phyloP scores from a whole-genome alignment of 2,797 vertebrate species.

The Philypnodon macrostomus region DNA sequence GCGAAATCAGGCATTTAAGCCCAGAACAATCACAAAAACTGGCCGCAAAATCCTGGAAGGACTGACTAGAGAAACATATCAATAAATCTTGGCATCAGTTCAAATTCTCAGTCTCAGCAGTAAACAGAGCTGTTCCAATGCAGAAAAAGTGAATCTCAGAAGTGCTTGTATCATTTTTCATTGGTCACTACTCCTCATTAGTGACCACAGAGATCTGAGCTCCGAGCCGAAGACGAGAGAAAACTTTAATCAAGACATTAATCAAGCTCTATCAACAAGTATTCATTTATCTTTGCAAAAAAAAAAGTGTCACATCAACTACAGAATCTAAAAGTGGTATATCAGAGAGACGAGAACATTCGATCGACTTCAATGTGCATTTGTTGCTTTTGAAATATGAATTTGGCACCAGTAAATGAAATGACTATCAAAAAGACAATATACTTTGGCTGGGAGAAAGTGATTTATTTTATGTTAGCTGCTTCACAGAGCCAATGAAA shows the following conservation, averaged over 20 bases:
- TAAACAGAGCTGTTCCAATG: conserved; percentile 43
- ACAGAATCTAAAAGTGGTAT: too few species aligned
- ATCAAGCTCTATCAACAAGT: conserved; percentile 34
- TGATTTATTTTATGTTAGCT: too few species aligned
- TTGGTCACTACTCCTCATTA: conserved; percentile 40
- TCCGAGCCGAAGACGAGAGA: conserved; percentile 6
- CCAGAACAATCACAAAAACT: too few species aligned
- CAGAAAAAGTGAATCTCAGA: conserved; percentile 35
- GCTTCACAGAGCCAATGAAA: too few species aligned
- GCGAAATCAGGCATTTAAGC: too few species aligned
- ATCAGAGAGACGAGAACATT: too few species aligned
- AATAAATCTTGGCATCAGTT: conserved; percentile 25
- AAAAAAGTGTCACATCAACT: conserved; percentile 3
- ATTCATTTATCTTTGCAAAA: conserved; percentile 1
- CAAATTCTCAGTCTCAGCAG: not conserved
- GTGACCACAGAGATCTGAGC: conserved; percentile 30
- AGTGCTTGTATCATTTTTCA: conserved; percentile 37
- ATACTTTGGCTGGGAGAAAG: too few species aligned
- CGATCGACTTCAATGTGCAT: too few species aligned
- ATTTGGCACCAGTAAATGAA: too few species aligned
- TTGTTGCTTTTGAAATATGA: too few species aligned
- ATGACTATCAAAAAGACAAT: too few species aligned
- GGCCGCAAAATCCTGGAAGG: too few species aligned
- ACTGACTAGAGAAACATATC: conserved; percentile 11
- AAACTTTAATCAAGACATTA: conserved; percentile 15